Evolutionary conservation across 1,140 invertebrate species (phyloP).

Genomic region (Drosophila burlai): DNA sequence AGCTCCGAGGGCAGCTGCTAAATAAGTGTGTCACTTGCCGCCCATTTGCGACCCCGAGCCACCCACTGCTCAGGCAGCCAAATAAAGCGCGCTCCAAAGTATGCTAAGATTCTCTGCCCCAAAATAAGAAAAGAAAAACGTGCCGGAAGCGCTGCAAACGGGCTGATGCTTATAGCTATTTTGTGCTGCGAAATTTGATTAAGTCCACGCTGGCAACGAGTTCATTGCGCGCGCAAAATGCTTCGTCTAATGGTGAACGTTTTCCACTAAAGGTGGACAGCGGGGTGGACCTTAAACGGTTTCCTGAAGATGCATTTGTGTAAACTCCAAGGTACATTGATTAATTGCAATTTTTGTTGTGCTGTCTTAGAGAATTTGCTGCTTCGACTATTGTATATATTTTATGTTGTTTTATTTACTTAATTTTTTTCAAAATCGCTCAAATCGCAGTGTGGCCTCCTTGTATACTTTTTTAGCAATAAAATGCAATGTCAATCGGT

Average conservation of each 20-base stretch:
- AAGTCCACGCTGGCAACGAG: slow-evolving; percentile 66
- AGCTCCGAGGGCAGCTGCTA: slow-evolving; percentile 57
- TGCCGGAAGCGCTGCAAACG: slow-evolving; percentile 34
- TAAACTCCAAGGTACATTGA: not conserved
- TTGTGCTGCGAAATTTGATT: slow-evolving; percentile 74
- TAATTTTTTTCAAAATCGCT: not conserved
- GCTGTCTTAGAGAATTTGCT: not conserved
- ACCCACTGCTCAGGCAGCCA: slow-evolving; percentile 21
- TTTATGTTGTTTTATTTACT: too few relatives aligned
- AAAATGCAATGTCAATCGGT: not conserved
- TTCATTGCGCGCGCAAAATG: slow-evolving; percentile 64
- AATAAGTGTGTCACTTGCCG: slow-evolving; percentile 71
- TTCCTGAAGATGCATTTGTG: not conserved
- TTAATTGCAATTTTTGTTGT: not conserved
- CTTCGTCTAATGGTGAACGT: slow-evolving; percentile 29
- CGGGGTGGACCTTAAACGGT: not conserved
- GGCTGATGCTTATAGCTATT: slow-evolving; percentile 37
- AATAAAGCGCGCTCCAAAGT: slow-evolving; percentile 71
- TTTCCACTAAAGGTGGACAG: slow-evolving; percentile 43
- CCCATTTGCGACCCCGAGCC: slow-evolving; percentile 5
- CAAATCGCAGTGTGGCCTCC: not conserved
- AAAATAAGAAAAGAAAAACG: slow-evolving; percentile 31
- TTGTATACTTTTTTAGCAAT: not conserved
- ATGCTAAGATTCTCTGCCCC: slow-evolving; percentile 50
- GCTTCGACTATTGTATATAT: not conserved